phyloP scores from a whole-genome alignment of 2,113 vertebrate species.

The Alces alces region DNA sequence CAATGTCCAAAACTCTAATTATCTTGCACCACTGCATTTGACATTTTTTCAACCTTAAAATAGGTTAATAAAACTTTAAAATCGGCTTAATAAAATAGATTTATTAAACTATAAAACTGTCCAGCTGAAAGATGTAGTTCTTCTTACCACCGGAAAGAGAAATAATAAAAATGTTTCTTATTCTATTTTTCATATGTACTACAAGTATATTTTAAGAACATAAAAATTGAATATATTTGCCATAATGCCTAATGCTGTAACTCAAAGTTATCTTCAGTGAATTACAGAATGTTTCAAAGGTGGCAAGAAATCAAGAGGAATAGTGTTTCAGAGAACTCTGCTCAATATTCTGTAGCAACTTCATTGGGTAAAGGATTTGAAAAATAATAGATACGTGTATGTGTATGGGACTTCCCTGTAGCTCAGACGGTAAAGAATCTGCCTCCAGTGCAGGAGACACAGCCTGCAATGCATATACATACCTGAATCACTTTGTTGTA shows the following conservation, averaged over 20 bases:
- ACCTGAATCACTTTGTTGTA: neutral
- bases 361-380: neutral
- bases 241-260: neutral
- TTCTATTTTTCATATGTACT: neutral
- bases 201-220: neutral
- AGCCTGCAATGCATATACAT: neutral
- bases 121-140: neutral
- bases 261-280: neutral
- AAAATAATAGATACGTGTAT: neutral
- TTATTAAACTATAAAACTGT: neutral
- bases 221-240: neutral
- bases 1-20: neutral
- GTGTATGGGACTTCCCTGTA: neutral
- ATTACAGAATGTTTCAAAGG: neutral
- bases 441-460: neutral
- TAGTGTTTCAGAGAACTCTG: neutral
- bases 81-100: neutral
- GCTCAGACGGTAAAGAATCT: neutral
- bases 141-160: neutral
- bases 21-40: neutral
- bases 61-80: neutral
- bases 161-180: neutral
- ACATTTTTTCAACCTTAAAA: neutral
- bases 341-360: neutral
- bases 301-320: neutral